A percentile compares a stretch with the other conserved stretches of the same genome.
phyloP scores from a whole-genome alignment of 1,140 invertebrate species.

The Orchestia grillus region DNA sequence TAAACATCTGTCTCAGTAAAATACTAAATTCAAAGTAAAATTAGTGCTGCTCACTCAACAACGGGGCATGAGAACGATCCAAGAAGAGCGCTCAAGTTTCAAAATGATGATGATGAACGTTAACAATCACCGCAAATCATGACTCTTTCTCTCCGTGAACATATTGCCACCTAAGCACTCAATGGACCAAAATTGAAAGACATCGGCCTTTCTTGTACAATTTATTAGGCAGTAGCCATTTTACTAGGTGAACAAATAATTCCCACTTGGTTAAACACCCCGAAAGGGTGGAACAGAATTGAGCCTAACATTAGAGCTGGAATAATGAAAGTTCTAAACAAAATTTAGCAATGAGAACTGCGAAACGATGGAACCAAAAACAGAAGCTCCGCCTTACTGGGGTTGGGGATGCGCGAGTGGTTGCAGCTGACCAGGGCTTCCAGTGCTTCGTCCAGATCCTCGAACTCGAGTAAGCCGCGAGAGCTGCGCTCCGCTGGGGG shows the following conservation, averaged over 20 bases:
- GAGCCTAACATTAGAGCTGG: no score
- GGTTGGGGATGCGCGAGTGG: slow-evolving; percentile 91
- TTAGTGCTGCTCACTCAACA: no score
- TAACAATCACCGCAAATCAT: neutral
- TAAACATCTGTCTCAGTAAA: no score
- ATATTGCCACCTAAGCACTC: neutral
- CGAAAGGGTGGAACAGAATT: no score
- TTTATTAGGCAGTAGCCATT: no score
- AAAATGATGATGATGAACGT: neutral
- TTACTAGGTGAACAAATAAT: no score
- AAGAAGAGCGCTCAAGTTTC: no score
- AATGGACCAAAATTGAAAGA: neutral
- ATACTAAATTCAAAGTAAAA: no score
- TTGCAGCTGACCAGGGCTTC: slow-evolving; percentile 95
- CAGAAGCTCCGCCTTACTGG: slow-evolving; percentile 72
- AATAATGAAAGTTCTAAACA: neutral
- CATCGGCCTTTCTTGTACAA: no score
- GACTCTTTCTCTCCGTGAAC: neutral
- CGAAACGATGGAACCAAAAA: neutral
- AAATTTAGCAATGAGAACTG: neutral
- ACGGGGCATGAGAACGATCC: no score
- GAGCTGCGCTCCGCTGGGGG: slow-evolving; percentile 78
- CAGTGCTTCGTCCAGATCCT: slow-evolving; percentile 88
- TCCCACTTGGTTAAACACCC: no score
- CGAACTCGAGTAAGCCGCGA: slow-evolving; percentile 94